Evolutionary conservation across 2,888 invertebrate species (phyloP).

Genomic region (Drosophila melanosoma): DNA sequence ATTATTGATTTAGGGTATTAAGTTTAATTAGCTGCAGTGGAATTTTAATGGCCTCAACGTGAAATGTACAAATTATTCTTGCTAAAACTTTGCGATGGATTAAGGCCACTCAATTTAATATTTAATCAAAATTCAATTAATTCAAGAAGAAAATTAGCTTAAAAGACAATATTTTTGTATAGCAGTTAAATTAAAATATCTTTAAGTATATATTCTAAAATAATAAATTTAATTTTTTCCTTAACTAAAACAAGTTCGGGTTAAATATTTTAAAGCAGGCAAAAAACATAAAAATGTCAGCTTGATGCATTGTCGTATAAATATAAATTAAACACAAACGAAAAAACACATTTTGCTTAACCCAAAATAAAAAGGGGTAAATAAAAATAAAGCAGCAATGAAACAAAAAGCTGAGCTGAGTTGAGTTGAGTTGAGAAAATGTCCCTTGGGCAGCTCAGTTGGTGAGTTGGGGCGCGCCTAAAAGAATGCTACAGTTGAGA

Average conservation of each 20-base stretch:
- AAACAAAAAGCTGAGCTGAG: conserved; percentile 20
- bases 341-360: conserved; percentile 25
- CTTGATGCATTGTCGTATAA: conserved; percentile 56
- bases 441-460: conserved; percentile 48
- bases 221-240: background rate
- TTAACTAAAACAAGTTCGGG: conserved; percentile 1
- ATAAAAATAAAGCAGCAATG: conserved; percentile 19
- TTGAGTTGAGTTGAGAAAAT: conserved; percentile 7
- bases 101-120: background rate
- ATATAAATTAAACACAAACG: conserved; percentile 33
- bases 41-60: conserved; percentile 46
- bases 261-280: background rate
- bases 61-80: conserved; percentile 31
- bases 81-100: background rate
- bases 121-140: background rate
- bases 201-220: background rate
- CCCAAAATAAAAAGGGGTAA: conserved; percentile 29
- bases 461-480: conserved; percentile 25
- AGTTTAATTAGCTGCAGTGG: conserved; percentile 62
- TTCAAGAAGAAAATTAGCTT: background rate
- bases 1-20: conserved; percentile 70
- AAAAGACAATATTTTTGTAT: background rate
- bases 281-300: background rate
- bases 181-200: background rate
- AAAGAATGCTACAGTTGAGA: conserved; percentile 48